Conservation (phyloP, 2,888 invertebrate genomes). For the Sycophila texana region DNA sequence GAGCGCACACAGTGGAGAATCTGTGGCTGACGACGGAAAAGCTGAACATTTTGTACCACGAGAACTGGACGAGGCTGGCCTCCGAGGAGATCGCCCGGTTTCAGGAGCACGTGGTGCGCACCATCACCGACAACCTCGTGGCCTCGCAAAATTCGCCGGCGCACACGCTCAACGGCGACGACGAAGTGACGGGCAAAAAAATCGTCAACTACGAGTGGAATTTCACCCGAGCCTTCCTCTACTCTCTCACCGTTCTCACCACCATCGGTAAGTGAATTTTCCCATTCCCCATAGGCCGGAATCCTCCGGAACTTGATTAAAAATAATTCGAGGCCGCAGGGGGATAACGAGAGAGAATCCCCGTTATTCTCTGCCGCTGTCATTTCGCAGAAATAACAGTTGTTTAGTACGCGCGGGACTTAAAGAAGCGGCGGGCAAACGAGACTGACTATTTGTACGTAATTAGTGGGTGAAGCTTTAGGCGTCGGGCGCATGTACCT, state of each 20-base stretch:
- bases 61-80: conserved; percentile 92
- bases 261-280: conserved; percentile 85
- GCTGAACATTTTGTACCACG: conserved; percentile 90
- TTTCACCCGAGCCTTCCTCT: conserved; percentile 93
- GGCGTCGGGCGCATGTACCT: conserved; percentile 28
- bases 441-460: conserved; percentile 64
- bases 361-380: background rate
- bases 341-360: background rate
- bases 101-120: conserved; percentile 88
- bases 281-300: conserved; percentile 19
- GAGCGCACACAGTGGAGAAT: conserved; percentile 87
- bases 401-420: conserved; percentile 5
- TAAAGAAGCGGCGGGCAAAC: conserved; percentile 48
- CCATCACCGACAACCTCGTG: conserved; percentile 87
- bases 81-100: conserved; percentile 87
- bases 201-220: conserved; percentile 86
- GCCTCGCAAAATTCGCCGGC: conserved; percentile 76
- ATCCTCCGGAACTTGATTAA: background rate
- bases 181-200: conserved; percentile 68
- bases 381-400: conserved; percentile 22
- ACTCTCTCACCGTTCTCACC: conserved; percentile 94
- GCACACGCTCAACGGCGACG: conserved; percentile 64
- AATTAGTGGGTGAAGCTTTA: conserved; percentile 66
- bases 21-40: conserved; percentile 94
- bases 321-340: too few species aligned